Conservation (phyloP, 2,113 vertebrate species). For the Sorex fumeus region DNA sequence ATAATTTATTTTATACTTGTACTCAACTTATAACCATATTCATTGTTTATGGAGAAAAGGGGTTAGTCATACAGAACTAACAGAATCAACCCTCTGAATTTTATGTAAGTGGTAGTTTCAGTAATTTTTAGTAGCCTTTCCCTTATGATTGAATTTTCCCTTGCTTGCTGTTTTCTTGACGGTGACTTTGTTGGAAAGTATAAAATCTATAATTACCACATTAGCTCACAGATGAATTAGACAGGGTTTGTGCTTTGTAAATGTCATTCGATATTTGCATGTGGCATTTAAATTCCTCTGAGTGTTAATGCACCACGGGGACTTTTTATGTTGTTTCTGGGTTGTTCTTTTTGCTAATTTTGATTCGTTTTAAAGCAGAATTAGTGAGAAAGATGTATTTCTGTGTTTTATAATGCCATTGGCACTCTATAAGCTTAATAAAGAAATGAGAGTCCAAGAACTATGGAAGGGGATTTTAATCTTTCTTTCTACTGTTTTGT, state of each 20-base stretch:
- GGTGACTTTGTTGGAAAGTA: constrained; percentile 69
- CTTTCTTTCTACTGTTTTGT: constrained; percentile 14
- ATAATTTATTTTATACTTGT: constrained; percentile 30
- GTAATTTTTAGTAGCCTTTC: constrained; percentile 58
- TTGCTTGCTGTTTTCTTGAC: constrained; percentile 64
- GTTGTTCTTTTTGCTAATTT: constrained; percentile 74
- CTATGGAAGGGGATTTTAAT: constrained; percentile 37
- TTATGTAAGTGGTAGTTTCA: constrained; percentile 30
- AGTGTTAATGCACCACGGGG: constrained; percentile 57
- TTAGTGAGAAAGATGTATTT: constrained; percentile 63
- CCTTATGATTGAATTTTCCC: constrained; percentile 53
- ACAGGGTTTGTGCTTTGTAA: constrained; percentile 79
- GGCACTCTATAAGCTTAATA: constrained; percentile 53
- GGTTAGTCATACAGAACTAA: not conserved
- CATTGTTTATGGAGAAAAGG: constrained; percentile 41
- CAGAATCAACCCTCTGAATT: constrained; percentile 18
- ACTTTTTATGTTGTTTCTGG: constrained; percentile 61
- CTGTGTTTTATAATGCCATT: constrained; percentile 59
- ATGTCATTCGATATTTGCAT: constrained; percentile 77
- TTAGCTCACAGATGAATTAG: constrained; percentile 75
- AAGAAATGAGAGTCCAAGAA: constrained; percentile 50
- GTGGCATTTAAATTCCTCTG: constrained; percentile 62
- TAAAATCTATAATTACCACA: constrained; percentile 73
- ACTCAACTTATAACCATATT: not conserved
- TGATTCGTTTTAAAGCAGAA: constrained; percentile 15